phyloP scores from a whole-genome alignment of 2,888 invertebrate genomes.

The Schizotus pectinicornis region DNA sequence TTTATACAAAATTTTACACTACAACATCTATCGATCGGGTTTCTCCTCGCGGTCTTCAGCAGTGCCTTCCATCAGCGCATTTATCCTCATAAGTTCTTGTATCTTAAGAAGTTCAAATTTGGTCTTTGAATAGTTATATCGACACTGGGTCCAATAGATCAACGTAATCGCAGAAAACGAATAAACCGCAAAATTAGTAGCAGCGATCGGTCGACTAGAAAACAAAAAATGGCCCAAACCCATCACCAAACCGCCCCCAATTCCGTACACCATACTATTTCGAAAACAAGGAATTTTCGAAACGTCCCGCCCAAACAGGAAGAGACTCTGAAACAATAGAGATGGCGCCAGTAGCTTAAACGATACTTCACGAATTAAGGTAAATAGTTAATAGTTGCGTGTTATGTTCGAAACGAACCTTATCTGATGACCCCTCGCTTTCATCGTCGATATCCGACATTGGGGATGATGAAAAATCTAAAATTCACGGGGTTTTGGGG shows the following conservation, averaged over 20 bases:
- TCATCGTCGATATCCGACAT: too few species aligned
- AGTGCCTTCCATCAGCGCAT: conserved; percentile 74
- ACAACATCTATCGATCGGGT: conserved; percentile 34
- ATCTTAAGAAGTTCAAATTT: conserved; percentile 70
- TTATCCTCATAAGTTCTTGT: conserved; percentile 67
- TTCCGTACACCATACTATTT: conserved; percentile 77
- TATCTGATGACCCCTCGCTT: too few species aligned
- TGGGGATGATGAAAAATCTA: too few species aligned
- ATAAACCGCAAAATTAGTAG: conserved; percentile 72
- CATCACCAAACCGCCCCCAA: conserved; percentile 70
- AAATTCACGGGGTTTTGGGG: too few species aligned
- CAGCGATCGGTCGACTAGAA: conserved; percentile 70
- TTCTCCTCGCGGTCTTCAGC: conserved; percentile 57
- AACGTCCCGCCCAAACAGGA: conserved; percentile 74
- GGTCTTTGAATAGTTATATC: conserved; percentile 71
- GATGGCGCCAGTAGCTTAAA: conserved; percentile 11
- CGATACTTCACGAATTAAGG: background rate
- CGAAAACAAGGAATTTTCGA: conserved; percentile 82
- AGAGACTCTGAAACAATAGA: conserved; percentile 62
- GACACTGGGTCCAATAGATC: conserved; percentile 73
- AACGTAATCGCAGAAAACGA: conserved; percentile 70
- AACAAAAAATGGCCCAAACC: conserved; percentile 75
- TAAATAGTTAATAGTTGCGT: background rate
- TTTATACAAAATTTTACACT: too few species aligned
- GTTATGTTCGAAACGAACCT: too few species aligned